phyloP scores from a whole-genome alignment of 2,113 vertebrate genomes.

The Tetrax tetrax region DNA sequence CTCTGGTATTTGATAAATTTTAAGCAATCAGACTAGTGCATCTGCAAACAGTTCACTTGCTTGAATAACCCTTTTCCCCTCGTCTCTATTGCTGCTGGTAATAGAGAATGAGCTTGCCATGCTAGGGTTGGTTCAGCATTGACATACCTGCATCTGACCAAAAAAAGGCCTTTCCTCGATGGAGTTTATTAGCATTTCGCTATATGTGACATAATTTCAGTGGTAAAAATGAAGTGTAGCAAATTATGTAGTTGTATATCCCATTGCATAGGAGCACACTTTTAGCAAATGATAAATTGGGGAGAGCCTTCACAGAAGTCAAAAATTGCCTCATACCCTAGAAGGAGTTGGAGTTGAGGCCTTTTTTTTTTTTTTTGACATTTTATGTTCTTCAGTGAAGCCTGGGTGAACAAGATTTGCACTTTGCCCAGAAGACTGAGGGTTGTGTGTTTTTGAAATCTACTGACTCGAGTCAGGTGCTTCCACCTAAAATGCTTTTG shows the following conservation, averaged over 20 bases:
- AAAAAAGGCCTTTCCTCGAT: neutral
- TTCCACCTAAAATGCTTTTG: neutral
- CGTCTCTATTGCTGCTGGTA: neutral
- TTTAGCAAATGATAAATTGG: neutral
- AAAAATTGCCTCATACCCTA: neutral
- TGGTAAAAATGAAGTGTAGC: neutral
- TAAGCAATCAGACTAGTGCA: neutral
- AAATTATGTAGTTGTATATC: neutral
- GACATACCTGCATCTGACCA: neutral
- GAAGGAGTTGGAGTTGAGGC: neutral
- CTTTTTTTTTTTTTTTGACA: neutral
- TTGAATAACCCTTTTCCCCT: neutral
- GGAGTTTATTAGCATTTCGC: neutral
- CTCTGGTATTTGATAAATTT: neutral
- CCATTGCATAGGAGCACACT: neutral
- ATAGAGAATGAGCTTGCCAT: neutral
- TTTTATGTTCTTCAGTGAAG: neutral
- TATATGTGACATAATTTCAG: neutral
- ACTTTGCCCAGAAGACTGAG: neutral
- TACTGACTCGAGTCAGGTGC: neutral
- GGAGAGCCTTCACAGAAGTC: neutral
- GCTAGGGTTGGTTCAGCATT: neutral
- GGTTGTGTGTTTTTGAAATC: neutral
- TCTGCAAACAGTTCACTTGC: neutral
- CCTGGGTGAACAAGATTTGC: neutral